A percentile compares a stretch with the other conserved stretches of the same genome.
These are phyloP conservation scores for Pangasianodon gigas DNA, from an alignment of 2,113 vertebrate species.

Conservation along the genomic window DNA sequence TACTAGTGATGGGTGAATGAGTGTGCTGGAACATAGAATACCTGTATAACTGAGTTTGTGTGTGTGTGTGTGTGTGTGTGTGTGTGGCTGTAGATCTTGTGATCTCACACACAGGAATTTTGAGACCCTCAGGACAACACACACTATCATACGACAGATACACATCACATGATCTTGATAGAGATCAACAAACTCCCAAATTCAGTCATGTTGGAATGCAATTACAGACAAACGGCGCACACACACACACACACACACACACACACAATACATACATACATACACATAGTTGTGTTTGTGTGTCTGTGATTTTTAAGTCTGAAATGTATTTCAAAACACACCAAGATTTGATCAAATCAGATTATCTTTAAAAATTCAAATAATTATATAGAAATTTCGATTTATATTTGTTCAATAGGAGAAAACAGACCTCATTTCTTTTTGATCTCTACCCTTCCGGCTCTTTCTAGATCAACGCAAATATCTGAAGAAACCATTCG, in stretches of 20 bases:
- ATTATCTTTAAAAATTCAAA: background rate
- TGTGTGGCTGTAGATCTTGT: constrained; percentile 4
- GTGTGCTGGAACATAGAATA: constrained; percentile 8
- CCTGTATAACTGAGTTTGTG: background rate
- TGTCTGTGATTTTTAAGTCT: background rate
- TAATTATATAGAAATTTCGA: background rate
- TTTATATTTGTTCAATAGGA: background rate
- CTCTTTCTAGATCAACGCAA: background rate
- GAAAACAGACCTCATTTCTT: background rate
- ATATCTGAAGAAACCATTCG: background rate
- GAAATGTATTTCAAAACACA: background rate
- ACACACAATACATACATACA: background rate
- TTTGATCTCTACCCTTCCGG: background rate
- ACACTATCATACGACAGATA: background rate
- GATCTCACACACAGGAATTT: constrained; percentile 25
- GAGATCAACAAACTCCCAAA: background rate
- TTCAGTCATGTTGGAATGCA: background rate
- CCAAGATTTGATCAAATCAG: background rate
- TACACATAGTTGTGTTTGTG: background rate
- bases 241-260: background rate
- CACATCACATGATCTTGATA: background rate
- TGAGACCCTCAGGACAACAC: constrained; percentile 9
- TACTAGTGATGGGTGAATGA: background rate
- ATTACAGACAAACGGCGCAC: background rate
- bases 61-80: background rate